Conservation (phyloP, 2,113 vertebrate genomes). For the Plecotus auritus region DNA sequence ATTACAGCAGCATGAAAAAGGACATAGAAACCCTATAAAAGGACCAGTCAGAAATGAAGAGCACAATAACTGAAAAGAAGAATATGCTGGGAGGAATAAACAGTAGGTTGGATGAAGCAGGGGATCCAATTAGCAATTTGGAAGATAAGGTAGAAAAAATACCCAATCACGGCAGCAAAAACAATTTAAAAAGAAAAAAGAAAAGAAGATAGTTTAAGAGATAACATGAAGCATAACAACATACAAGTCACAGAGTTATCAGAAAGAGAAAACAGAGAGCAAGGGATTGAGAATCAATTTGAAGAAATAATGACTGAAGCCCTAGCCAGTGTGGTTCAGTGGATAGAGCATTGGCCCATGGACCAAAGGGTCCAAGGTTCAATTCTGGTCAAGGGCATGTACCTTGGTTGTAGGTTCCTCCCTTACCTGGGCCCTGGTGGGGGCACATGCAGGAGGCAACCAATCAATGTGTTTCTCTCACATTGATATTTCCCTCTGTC, state of each 20-base stretch:
- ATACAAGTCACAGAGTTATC: neutral
- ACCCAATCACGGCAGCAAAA: neutral
- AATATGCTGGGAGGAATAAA: neutral
- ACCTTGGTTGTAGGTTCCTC: no score
- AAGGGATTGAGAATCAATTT: neutral
- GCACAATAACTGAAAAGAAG: neutral
- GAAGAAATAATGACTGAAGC: neutral
- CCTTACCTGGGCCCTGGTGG: no score
- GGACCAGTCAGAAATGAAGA: neutral
- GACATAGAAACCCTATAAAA: neutral
- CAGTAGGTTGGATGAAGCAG: neutral
- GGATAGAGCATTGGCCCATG: no score
- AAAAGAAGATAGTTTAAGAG: neutral
- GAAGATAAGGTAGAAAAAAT: neutral
- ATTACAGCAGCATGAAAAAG: neutral
- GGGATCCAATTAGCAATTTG: neutral
- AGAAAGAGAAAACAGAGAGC: neutral
- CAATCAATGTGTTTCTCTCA: no score
- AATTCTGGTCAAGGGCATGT: no score
- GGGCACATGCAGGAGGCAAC: no score
- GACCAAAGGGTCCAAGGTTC: no score
- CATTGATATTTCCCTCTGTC: no score
- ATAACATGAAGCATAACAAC: neutral
- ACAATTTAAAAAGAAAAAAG: neutral
- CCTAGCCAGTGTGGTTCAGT: no score